A percentile compares a stretch with the other conserved stretches of the same genome.
These are phyloP conservation scores for Tricholaema leucomelas DNA, from an alignment of 2,113 vertebrate species.

Conservation along the genomic window DNA sequence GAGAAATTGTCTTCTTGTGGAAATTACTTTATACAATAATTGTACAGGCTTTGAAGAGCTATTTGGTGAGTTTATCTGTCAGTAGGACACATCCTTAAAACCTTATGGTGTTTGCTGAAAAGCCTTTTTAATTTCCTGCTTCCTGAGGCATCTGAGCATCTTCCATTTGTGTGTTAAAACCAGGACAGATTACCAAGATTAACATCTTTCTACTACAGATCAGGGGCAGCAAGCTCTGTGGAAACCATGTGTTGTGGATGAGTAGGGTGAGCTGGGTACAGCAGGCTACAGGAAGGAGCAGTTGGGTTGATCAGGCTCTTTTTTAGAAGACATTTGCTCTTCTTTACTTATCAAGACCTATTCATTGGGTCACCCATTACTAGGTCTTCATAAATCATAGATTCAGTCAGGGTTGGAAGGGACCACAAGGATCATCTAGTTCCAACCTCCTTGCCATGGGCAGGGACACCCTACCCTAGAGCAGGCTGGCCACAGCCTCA, in stretches of 20 bases:
- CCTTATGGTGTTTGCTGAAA: slow-evolving; percentile 18
- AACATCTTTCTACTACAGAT: neutral
- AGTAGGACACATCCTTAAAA: slow-evolving; percentile 25
- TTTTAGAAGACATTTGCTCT: neutral
- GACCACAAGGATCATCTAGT: too few species aligned
- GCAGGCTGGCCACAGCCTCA: too few species aligned
- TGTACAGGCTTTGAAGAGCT: neutral
- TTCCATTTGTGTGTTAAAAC: slow-evolving; percentile 25
- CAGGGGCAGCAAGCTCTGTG: neutral
- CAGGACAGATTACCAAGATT: neutral
- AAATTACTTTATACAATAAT: neutral
- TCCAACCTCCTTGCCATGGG: too few species aligned
- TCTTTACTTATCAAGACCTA: neutral
- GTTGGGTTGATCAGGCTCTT: neutral
- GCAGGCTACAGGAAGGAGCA: slow-evolving; percentile 39
- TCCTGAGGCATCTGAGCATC: slow-evolving; percentile 41
- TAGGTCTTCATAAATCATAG: neutral
- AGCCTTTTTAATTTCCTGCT: slow-evolving; percentile 11
- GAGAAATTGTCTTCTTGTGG: neutral
- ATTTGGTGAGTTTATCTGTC: slow-evolving; percentile 17
- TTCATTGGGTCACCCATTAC: too few species aligned
- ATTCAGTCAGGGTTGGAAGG: too few species aligned
- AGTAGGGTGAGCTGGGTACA: slow-evolving; percentile 43
- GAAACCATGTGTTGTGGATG: neutral
- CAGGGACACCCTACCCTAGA: too few species aligned